Evolutionary conservation across 2,113 vertebrate species (phyloP).

Genomic region (Hypocryptadius cinnamomeus): DNA sequence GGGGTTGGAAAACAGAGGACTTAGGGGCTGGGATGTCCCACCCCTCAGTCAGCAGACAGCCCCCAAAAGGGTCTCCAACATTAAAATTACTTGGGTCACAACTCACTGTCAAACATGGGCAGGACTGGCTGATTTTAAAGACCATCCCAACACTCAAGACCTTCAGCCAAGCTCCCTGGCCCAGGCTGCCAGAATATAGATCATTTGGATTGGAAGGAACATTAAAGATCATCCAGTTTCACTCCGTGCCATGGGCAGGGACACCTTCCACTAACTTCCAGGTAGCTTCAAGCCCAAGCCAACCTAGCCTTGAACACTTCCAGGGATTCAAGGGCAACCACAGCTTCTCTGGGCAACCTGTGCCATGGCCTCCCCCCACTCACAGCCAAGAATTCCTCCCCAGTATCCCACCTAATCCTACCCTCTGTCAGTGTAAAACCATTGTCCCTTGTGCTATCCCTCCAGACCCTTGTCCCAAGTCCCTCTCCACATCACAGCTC

Average conservation of each 20-base stretch:
- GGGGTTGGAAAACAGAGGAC: not conserved
- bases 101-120: fast-evolving
- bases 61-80: not conserved
- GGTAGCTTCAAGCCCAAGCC: fast-evolving
- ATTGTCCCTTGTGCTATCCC: not conserved
- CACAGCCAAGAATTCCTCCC: not conserved
- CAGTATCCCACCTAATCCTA: not conserved
- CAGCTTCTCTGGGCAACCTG: not conserved
- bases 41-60: not conserved
- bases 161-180: not conserved
- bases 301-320: fast-evolving
- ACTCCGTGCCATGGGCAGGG: not conserved
- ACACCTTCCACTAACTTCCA: not conserved
- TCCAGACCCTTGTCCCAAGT: not conserved
- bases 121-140: not conserved
- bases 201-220: not conserved
- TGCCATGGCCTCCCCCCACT: fast-evolving
- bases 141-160: not conserved
- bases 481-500: not conserved
- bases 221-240: not conserved
- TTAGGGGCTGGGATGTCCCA: not conserved
- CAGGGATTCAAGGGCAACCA: not conserved
- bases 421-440: not conserved
- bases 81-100: not conserved
- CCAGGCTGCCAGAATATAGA: fast-evolving